phyloP scores from a whole-genome alignment of 2,113 vertebrate genomes.

The Pleuronectes platessa region DNA sequence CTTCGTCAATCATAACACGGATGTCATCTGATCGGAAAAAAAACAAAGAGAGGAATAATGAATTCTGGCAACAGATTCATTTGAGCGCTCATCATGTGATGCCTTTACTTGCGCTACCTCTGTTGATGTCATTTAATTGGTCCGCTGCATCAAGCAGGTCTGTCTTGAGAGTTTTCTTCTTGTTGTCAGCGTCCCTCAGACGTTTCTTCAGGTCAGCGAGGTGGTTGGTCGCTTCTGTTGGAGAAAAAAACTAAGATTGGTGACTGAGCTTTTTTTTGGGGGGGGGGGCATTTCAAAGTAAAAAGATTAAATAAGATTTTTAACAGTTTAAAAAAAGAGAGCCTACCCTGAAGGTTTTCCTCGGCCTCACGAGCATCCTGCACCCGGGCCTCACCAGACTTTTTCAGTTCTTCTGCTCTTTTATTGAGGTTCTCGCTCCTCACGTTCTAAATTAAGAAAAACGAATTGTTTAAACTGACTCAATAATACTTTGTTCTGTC shows the following conservation, averaged over 20 bases:
- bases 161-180: slow-evolving; percentile 80
- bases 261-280: neutral
- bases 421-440: slow-evolving; percentile 83
- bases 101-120: slow-evolving; percentile 79
- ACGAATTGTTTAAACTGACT: neutral
- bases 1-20: slow-evolving; percentile 75
- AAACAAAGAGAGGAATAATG: neutral
- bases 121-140: slow-evolving; percentile 80
- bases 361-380: slow-evolving; percentile 77
- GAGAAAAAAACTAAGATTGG: slow-evolving; percentile 6
- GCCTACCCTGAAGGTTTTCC: slow-evolving; percentile 82
- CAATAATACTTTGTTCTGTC: neutral
- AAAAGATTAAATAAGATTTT: neutral
- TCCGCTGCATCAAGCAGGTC: slow-evolving; percentile 78
- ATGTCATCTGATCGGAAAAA: slow-evolving; percentile 84
- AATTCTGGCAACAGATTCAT: neutral
- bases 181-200: slow-evolving; percentile 75
- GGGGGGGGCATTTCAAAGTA: neutral
- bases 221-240: slow-evolving; percentile 77
- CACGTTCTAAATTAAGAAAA: slow-evolving; percentile 82
- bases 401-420: slow-evolving; percentile 86
- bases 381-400: slow-evolving; percentile 75
- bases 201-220: slow-evolving; percentile 82
- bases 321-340: neutral
- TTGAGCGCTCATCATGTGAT: neutral